Percentiles rank a stretch among this genome's conserved stretches.
These are phyloP conservation scores for Acrocephalus scirpaceus DNA, from an alignment of 2,797 vertebrate species.

Conservation along the genomic window DNA sequence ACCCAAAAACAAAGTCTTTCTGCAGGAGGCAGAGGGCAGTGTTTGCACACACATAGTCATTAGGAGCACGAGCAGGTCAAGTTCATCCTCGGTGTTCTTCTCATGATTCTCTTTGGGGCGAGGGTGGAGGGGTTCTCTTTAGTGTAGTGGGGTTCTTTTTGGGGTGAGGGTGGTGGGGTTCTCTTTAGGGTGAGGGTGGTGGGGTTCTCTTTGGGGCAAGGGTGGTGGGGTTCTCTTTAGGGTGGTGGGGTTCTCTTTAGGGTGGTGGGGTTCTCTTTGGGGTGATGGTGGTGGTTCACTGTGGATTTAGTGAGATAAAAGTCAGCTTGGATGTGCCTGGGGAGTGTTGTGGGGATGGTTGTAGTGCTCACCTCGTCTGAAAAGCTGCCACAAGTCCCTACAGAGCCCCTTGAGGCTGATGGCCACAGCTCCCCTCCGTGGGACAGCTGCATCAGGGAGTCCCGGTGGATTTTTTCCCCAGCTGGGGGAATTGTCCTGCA, in stretches of 20 bases:
- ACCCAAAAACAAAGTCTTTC: background rate
- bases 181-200: fast-evolving
- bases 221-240: background rate
- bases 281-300: fast-evolving
- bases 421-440: fast-evolving
- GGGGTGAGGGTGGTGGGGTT: too few relatives aligned
- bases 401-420: background rate
- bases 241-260: background rate
- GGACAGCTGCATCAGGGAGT: fast-evolving
- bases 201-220: background rate
- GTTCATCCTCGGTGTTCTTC: background rate
- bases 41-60: conserved; percentile 32
- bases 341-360: fast-evolving
- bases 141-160: background rate
- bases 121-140: background rate
- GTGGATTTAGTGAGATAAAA: background rate
- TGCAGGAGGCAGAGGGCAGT: conserved; percentile 68
- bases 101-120: background rate
- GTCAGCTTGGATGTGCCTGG: background rate
- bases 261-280: background rate
- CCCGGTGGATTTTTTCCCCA: fast-evolving
- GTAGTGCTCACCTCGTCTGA: background rate
- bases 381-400: background rate
- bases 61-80: fast-evolving
- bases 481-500: background rate